Percentiles rank a stretch among this genome's conserved stretches.
These are phyloP conservation scores for Oscarella lobularis DNA, from an alignment of 37 sponge, comb jelly and placozoan genomes.

Conservation along the genomic window DNA sequence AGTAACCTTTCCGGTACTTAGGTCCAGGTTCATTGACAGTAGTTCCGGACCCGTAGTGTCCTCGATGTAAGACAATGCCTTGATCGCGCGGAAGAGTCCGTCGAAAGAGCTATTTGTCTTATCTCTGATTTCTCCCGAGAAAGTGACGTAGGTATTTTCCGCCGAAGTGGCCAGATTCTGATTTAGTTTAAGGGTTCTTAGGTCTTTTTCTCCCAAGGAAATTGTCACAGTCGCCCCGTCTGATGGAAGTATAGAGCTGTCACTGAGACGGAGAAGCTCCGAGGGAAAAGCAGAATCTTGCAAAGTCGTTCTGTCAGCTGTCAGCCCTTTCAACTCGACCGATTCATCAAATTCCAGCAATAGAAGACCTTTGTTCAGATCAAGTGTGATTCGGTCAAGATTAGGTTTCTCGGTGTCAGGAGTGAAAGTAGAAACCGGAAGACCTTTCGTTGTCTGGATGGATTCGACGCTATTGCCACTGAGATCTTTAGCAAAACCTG, in stretches of 20 bases:
- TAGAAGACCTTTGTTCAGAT: constrained; percentile 9
- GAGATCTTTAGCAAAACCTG: constrained; percentile 6
- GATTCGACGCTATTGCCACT: constrained; percentile 1
- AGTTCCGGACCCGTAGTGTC: not conserved
- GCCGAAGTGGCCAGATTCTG: not conserved
- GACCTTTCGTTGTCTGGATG: not conserved
- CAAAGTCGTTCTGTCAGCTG: not conserved
- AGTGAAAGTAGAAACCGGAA: not conserved
- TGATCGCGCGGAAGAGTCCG: not conserved
- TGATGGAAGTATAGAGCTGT: not conserved
- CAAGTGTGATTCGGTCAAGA: constrained; percentile 1
- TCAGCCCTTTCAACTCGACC: not conserved
- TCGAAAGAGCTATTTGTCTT: not conserved
- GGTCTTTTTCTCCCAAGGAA: not conserved
- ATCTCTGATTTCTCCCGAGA: not conserved
- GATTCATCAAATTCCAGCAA: constrained; percentile 8
- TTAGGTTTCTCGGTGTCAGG: constrained; percentile 8
- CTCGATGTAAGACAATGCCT: not conserved
- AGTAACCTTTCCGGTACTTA: constrained; percentile 19
- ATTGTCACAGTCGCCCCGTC: not conserved
- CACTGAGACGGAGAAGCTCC: not conserved
- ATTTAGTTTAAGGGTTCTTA: not conserved
- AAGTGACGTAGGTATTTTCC: not conserved
- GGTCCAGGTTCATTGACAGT: constrained; percentile 28
- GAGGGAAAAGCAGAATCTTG: not conserved